These are phyloP conservation scores for Athetis lepigone DNA, from an alignment of 2,888 invertebrate species.

Conservation along the genomic window DNA sequence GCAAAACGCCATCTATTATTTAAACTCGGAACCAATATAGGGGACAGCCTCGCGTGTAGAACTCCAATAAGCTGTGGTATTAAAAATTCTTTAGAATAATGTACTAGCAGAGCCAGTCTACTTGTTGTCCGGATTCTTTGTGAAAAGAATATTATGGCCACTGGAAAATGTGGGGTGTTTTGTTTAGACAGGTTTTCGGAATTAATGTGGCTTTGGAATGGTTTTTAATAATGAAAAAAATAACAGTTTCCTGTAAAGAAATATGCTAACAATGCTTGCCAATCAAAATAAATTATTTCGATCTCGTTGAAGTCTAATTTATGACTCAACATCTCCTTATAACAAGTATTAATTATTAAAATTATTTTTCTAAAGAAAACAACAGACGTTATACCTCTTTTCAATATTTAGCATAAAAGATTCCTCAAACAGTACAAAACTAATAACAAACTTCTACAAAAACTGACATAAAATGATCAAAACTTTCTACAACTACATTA, in stretches of 20 bases:
- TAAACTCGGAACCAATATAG: slow-evolving; percentile 69
- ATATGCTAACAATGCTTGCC: no score
- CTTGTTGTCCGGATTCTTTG: slow-evolving; percentile 49
- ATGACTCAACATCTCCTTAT: no score
- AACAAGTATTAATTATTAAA: neutral
- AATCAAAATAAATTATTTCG: no score
- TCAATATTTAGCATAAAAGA: no score
- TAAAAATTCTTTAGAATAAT: slow-evolving; percentile 70
- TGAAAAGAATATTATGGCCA: slow-evolving; percentile 50
- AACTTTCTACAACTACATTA: slow-evolving; percentile 11
- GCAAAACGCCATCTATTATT: slow-evolving; percentile 74
- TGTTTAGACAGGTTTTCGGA: slow-evolving; percentile 16
- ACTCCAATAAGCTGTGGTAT: slow-evolving; percentile 66
- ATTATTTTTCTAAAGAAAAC: no score
- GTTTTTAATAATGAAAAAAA: neutral
- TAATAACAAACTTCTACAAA: neutral
- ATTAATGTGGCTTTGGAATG: neutral
- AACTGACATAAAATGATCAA: neutral
- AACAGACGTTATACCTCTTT: no score
- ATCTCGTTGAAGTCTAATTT: no score
- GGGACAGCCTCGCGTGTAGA: slow-evolving; percentile 56
- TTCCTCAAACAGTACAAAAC: no score
- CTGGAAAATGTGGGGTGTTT: slow-evolving; percentile 13
- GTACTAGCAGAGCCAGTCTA: slow-evolving; percentile 46
- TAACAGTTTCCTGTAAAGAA: neutral